Evolutionary conservation across 2,797 vertebrate species (phyloP), one percentile per base, ranked within the genome.

Genomic region (Bovichtus diacanthus): DNA sequence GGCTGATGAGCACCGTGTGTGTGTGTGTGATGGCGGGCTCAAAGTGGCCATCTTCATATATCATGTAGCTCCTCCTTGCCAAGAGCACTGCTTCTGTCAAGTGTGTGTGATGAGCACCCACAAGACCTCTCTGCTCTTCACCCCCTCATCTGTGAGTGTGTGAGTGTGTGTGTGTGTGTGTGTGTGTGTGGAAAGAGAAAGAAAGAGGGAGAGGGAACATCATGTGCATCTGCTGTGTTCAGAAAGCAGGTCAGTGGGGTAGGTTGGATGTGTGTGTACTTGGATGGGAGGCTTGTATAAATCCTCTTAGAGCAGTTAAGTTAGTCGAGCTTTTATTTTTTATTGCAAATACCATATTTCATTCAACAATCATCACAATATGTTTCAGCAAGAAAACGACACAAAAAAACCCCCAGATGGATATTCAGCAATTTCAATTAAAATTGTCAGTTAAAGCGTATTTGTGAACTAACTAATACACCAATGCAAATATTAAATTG

Each of bases 41-140:
- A 86, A 90, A 88, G 87, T 82, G 90, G 90, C 86, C 88, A 90
- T 91, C 90, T 91, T 91, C 89, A 92, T 93, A 91, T 87, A 94
- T 93, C 90, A 91, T 90, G 83, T 87, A 86, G 84, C 85, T 78
- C 78, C 82, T 89, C 77, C 82, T 91, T 76, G 88, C 90, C 91
- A 86, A 88, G 86, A 93, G 90, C 88, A 21, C 81, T 78, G 87
- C 90, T 92, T 88, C 84, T 93, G 90, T 92, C 90, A 86, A 92
- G 90, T 92, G 86, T 91, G 82, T 81, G 88, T 92, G 92, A 93
- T 91, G 90, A 91, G 90, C 80, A 78, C 80, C 85, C 89, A 89
- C 85, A 87, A 90, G 87, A 91, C 82, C 85, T 76, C 83, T 62
- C 64, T 4, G 16, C 76, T 69, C 69, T 76, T 87, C 81, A 85